Conservation (phyloP, 2,888 invertebrate genomes). For the Asteroscopus sphinx region DNA sequence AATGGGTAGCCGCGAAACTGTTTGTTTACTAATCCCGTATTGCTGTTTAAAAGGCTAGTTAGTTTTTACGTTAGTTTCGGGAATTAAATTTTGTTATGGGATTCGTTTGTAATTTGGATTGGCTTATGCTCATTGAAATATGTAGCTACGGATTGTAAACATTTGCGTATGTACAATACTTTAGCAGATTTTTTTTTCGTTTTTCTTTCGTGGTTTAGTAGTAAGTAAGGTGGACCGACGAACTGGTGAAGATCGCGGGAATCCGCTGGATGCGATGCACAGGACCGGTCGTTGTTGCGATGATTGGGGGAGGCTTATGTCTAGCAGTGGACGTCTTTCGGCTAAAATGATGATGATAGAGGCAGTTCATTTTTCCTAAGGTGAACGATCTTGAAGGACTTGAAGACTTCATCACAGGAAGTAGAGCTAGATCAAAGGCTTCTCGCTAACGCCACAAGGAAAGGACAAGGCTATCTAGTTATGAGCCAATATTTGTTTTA, state of each 20-base stretch:
- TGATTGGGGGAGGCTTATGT: no score
- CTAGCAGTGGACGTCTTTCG: no score
- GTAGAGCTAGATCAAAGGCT: not conserved
- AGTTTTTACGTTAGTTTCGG: conserved; percentile 36
- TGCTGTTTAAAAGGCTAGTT: conserved; percentile 44
- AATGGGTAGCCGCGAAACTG: conserved; percentile 56
- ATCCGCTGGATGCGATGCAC: no score
- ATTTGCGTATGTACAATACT: not conserved
- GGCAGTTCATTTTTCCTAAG: no score
- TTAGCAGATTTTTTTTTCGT: no score
- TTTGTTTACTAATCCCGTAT: conserved; percentile 53
- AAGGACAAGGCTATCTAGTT: not conserved
- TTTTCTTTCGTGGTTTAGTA: no score
- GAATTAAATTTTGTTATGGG: conserved; percentile 37
- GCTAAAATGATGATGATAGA: no score
- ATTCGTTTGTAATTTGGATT: conserved; percentile 6
- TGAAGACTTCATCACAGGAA: not conserved
- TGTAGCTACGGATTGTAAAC: not conserved
- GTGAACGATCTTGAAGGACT: not conserved
- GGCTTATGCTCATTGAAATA: not conserved
- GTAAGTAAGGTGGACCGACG: no score
- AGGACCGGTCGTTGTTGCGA: no score
- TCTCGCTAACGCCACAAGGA: not conserved
- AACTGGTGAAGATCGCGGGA: no score
- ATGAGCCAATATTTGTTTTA: not conserved